A percentile compares a stretch with the other conserved stretches of the same genome.
Evolutionary conservation across 1,140 invertebrate genomes (phyloP).

Genomic region (Nasonia giraulti): DNA sequence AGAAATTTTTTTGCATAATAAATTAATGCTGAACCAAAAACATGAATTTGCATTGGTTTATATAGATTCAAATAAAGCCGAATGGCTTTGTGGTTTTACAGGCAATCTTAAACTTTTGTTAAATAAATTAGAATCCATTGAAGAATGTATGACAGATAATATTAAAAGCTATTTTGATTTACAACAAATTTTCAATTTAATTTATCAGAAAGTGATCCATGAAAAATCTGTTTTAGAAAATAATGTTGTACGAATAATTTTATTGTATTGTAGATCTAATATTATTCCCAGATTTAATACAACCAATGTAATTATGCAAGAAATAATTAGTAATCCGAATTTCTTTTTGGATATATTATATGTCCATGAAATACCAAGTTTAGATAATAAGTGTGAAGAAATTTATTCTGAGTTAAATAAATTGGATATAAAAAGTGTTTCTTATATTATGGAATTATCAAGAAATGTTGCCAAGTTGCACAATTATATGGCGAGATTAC

Average conservation of each 20-base stretch:
- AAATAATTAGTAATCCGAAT: slow-evolving; percentile 10
- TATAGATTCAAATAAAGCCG: background rate
- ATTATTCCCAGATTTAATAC: slow-evolving; percentile 19
- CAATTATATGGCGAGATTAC: slow-evolving; percentile 28
- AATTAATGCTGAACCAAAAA: slow-evolving; percentile 11
- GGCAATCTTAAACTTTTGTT: slow-evolving; percentile 12
- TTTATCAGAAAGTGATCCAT: background rate
- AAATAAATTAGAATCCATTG: slow-evolving; percentile 9
- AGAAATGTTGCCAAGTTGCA: slow-evolving; percentile 21
- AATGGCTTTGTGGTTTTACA: slow-evolving; percentile 25
- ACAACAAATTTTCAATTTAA: slow-evolving; percentile 33
- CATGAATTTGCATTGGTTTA: slow-evolving; percentile 32
- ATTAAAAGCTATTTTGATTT: slow-evolving; percentile 9
- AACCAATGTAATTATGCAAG: background rate
- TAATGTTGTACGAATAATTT: slow-evolving; percentile 30
- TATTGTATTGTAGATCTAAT: slow-evolving; percentile 33
- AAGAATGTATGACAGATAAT: background rate
- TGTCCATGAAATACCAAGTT: slow-evolving; percentile 24
- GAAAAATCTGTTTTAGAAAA: background rate
- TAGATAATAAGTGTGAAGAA: slow-evolving; percentile 26
- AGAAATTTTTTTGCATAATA: slow-evolving; percentile 40
- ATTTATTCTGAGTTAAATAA: slow-evolving; percentile 19
- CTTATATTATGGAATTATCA: slow-evolving; percentile 38
- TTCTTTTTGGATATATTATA: slow-evolving; percentile 37
- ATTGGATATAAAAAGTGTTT: slow-evolving; percentile 25